These are phyloP conservation scores for Automeris io DNA, from an alignment of 2,888 invertebrate genomes.

Conservation along the genomic window DNA sequence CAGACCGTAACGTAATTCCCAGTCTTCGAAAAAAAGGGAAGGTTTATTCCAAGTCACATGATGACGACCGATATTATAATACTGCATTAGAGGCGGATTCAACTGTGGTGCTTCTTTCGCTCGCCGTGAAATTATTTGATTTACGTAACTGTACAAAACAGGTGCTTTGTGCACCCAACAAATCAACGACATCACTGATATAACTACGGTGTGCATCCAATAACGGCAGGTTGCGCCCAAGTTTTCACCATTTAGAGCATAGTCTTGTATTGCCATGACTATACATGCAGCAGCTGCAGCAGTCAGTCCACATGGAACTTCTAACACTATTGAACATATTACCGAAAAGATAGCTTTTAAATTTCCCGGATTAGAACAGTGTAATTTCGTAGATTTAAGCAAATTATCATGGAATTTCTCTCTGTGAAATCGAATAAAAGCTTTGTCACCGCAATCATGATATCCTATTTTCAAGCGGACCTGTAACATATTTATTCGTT, in stretches of 20 bases:
- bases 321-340: constrained; percentile 73
- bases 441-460: constrained; percentile 61
- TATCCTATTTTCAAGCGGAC: constrained; percentile 52
- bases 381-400: constrained; percentile 52
- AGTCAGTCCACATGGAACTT: constrained; percentile 79
- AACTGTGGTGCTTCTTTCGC: constrained; percentile 79
- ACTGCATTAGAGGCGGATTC: constrained; percentile 76
- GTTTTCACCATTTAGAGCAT: constrained; percentile 51
- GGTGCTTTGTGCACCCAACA: constrained; percentile 79
- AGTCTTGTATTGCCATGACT: constrained; percentile 79
- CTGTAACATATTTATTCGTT: too few relatives aligned
- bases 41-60: constrained; percentile 78
- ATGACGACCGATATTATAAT: constrained; percentile 72
- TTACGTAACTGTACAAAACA: constrained; percentile 76
- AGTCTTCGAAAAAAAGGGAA: constrained; percentile 80
- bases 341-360: constrained; percentile 73
- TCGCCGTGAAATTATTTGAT: constrained; percentile 72
- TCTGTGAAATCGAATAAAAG: constrained; percentile 67
- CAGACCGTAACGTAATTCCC: constrained; percentile 79
- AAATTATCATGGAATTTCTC: constrained; percentile 59
- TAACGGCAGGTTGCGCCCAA: constrained; percentile 48
- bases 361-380: constrained; percentile 61
- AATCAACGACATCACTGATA: constrained; percentile 78
- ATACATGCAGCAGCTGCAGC: constrained; percentile 77
- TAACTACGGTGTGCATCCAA: constrained; percentile 77